Base-by-base conservation (phyloP, 2,113 vertebrate genomes). In the Ranitomeya imitator region DNA sequence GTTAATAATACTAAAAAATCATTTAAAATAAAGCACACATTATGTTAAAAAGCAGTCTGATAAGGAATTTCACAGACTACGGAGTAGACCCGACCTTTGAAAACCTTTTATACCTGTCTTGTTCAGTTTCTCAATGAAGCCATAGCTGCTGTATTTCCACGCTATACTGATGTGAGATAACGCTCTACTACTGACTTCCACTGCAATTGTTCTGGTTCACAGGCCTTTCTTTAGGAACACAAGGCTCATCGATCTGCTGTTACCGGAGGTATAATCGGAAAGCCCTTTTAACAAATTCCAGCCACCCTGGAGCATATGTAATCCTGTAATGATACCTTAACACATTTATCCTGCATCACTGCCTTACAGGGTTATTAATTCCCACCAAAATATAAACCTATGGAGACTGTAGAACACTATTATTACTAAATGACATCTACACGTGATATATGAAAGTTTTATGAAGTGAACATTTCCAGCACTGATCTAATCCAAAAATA, bases 101-200 rank as follows among this genome's bases (percentile, higher is more conserved):
- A 60, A 81, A 87, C 63, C 78, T 87, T 81, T 87, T 54, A 69
- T 45, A 81, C 81, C 77, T 67, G 37, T 23, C 59, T 52, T 61
- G 74, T 86, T 67, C 85, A 79, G 18, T 67, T 71, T 15, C 78
- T 87, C 63, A 87, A 87, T 57, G n/a, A 78, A 69, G n/a, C 61
- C 31, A 19, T 16, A 86, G 86, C 78, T 80, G 23, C 63, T 80
- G 77, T 63, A 80, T 87, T 87, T 69, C 18, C 67, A 59, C 6
- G 23, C 51, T 57, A 45, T 71, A 69, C 85, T 86, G 51, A 87
- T 86, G 74, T 69, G 60, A 86, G 85, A 86, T 80, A 87, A 87
- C 78, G 26, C 71, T 37, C 1, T 65, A 57, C 77, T 87, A 52
- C 23, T 69, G 23, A 54, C 63, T 87, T 87, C 61, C 86, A 71